These are phyloP conservation scores for Theocolax elegans DNA, from an alignment of 1,140 invertebrate genomes.

Conservation along the genomic window DNA sequence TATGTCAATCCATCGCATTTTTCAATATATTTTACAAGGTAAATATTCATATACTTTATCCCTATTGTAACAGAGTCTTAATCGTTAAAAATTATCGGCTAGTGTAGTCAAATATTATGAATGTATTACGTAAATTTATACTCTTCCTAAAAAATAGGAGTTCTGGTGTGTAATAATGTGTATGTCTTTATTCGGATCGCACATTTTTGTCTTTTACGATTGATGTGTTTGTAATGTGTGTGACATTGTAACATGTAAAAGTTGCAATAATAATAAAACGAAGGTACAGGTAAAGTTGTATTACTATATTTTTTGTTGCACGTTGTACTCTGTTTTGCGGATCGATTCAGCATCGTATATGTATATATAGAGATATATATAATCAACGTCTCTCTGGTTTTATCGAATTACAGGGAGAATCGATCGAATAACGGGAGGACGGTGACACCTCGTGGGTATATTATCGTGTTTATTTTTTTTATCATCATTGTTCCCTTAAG, in stretches of 20 bases:
- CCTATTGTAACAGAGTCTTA: conserved; percentile 67
- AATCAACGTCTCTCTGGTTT: too few species aligned
- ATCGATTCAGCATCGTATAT: too few species aligned
- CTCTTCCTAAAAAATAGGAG: conserved; percentile 66
- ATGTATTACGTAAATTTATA: conserved; percentile 64
- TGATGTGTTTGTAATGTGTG: conserved; percentile 62
- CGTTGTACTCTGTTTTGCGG: conserved; percentile 61
- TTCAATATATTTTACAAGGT: conserved; percentile 66
- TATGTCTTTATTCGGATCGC: conserved; percentile 43
- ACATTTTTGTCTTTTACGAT: too few species aligned
- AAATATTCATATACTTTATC: conserved; percentile 65
- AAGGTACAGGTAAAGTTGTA: conserved; percentile 63
- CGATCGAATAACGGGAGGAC: too few species aligned
- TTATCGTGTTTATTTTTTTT: conserved; percentile 1
- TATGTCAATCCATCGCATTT: conserved; percentile 65
- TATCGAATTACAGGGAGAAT: too few species aligned
- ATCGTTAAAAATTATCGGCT: conserved; percentile 65
- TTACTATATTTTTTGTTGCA: conserved; percentile 59
- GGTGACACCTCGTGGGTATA: too few species aligned
- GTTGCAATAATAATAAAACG: conserved; percentile 52
- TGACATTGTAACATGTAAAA: conserved; percentile 59
- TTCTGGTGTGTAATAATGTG: conserved; percentile 56
- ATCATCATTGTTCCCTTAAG: conserved; percentile 52
- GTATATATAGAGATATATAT: too few species aligned
- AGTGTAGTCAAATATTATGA: conserved; percentile 64